Evolutionary conservation across 2,797 vertebrate genomes (phyloP).

Genomic region (Parauchenoglanis punctatus): DNA sequence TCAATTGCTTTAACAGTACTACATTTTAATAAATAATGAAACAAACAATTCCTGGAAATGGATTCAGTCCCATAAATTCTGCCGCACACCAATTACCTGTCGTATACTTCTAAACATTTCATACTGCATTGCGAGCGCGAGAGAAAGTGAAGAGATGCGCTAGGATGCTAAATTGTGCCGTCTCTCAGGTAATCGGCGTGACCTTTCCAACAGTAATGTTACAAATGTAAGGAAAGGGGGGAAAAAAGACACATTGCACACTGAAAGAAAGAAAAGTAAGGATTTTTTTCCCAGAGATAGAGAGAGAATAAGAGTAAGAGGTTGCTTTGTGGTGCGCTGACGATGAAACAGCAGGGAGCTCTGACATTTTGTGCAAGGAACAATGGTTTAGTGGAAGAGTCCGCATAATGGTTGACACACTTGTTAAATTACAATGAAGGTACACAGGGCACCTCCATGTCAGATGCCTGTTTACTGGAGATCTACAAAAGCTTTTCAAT

Average conservation of each 20-base stretch:
- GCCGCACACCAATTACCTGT: not conserved
- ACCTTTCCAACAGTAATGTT: conserved; percentile 16
- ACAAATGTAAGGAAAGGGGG: not conserved
- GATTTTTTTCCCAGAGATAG: not conserved
- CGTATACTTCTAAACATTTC: not conserved
- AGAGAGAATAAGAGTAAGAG: not conserved
- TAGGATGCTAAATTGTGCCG: not conserved
- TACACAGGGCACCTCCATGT: not conserved
- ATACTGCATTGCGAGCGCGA: not conserved
- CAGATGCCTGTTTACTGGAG: not conserved
- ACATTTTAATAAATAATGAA: not conserved
- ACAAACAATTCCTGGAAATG: not conserved
- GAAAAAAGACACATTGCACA: not conserved
- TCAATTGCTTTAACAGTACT: not conserved
- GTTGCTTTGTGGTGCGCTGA: not conserved
- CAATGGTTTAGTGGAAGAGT: not conserved
- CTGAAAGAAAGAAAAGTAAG: not conserved
- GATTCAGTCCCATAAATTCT: not conserved
- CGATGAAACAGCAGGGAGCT: not conserved
- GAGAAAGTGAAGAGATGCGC: not conserved
- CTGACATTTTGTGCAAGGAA: conserved; percentile 33
- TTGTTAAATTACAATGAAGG: not conserved
- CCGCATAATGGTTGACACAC: not conserved
- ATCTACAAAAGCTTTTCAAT: not conserved
- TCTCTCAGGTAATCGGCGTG: not conserved